Evolutionary conservation across 2,113 vertebrate genomes (phyloP).

Genomic region (Ciconia boyciana): DNA sequence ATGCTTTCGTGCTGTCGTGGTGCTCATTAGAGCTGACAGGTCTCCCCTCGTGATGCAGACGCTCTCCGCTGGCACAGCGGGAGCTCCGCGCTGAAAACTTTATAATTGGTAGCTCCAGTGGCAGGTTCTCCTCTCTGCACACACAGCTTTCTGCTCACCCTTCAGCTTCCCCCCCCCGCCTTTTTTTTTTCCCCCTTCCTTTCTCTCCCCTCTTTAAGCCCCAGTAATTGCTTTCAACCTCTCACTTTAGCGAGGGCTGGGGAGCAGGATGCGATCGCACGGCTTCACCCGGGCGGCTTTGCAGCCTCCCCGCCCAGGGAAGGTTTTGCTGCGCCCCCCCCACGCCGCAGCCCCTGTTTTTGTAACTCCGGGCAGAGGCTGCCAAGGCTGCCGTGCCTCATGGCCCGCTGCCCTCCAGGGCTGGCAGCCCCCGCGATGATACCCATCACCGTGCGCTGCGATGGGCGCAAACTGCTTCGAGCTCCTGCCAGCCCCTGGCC

Average conservation of each 20-base stretch:
- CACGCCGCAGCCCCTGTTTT: neutral
- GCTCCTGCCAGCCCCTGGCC: neutral
- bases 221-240: slow-evolving; percentile 72
- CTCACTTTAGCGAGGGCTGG: slow-evolving; percentile 8
- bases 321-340: neutral
- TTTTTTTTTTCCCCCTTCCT: neutral
- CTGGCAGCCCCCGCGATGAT: neutral
- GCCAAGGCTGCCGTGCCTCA: neutral
- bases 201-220: slow-evolving; percentile 70
- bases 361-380: neutral
- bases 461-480: accelerated
- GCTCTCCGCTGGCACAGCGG: slow-evolving; percentile 50
- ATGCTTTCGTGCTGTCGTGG: neutral
- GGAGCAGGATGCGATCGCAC: neutral
- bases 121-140: slow-evolving; percentile 73
- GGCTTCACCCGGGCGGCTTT: neutral
- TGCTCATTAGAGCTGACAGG: slow-evolving; percentile 74
- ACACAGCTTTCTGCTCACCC: slow-evolving; percentile 17
- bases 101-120: slow-evolving; percentile 83
- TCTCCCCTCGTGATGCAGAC: slow-evolving; percentile 54
- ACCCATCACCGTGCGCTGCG: accelerated
- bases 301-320: neutral
- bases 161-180: neutral
- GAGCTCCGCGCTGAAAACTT: slow-evolving; percentile 70
- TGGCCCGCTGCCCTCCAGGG: accelerated